Base-by-base conservation (phyloP, 2,797 vertebrate genomes). In the Hyperoplus immaculatus region DNA sequence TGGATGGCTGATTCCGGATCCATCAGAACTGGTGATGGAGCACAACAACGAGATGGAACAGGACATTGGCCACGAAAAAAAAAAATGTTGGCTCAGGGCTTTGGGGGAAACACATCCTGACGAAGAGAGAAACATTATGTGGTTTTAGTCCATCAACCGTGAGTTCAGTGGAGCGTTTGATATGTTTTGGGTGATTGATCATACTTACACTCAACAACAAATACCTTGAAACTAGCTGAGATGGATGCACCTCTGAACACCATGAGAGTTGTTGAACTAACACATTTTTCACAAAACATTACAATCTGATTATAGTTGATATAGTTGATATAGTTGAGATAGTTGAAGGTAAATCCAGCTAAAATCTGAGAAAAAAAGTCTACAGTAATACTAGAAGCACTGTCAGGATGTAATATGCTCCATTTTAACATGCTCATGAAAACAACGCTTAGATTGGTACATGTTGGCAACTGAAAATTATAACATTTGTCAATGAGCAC, bases 1-100 rank as follows among this genome's bases (percentile, higher is more conserved):
- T 87, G 84, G 85, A 93, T 90, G 89, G 59, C 69, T 58, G 81
- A 75, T 81, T 88, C 80, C 67, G 61, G 21, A 72, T 66, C 72
- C 67, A 75, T 86, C 76, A 78, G 76, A 79, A 68, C 46, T 7
- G 36, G 60, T 76, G 87, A 92, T 87, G 77, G 62, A 91, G 86
- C 78, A 75, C 49, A 36, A 75, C 49, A 36, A 65, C 18, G 0
- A 65, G 69, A 76, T 58, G 60, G 70, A 82, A 39, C 47, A 64
- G 65, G 49, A 84, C 21, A 10, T 7, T 39, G 74, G 18, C 78
- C 47, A 5, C 55, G 57, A 11, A 64, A 84, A 89, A 80, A 80
- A 29, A 29, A 3, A 29, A 7, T 84, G 86, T 84, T 38, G 53
- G 56, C 87, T 92, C 86, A 77, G 80, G 62, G 63, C 1, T 87